A percentile compares a stretch with the other conserved stretches of the same genome.
These are phyloP conservation scores for Pelodiscus sinensis DNA, from an alignment of 2,113 vertebrate genomes.

Conservation along the genomic window DNA sequence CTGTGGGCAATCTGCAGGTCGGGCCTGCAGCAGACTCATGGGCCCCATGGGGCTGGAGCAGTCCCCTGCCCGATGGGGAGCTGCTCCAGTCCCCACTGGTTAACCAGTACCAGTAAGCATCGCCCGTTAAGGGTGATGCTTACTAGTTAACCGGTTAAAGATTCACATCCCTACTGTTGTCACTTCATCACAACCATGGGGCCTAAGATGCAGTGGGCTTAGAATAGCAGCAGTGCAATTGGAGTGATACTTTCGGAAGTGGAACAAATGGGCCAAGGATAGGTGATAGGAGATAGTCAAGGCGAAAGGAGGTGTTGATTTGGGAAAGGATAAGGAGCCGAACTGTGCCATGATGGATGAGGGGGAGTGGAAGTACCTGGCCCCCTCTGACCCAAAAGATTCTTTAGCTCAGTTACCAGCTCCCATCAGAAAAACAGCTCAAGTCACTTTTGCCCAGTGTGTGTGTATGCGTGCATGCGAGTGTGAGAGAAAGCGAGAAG, in stretches of 20 bases:
- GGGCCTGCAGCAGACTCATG: too few relatives aligned
- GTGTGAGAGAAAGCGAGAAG: rapidly evolving
- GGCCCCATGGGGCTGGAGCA: too few relatives aligned
- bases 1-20: too few relatives aligned
- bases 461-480: neutral
- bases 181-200: neutral
- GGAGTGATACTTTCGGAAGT: neutral
- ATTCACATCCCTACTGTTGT: too few relatives aligned
- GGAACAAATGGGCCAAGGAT: neutral
- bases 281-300: rapidly evolving
- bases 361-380: neutral
- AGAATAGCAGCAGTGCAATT: constrained; percentile 18
- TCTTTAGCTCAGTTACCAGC: neutral
- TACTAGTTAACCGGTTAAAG: too few relatives aligned
- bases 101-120: too few relatives aligned
- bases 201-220: neutral
- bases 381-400: neutral
- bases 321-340: too few relatives aligned
- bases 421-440: neutral
- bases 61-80: too few relatives aligned
- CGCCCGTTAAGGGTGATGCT: too few relatives aligned
- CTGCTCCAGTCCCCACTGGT: too few relatives aligned
- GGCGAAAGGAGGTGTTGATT: neutral
- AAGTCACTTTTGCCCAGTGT: rapidly evolving
- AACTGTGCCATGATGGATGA: neutral